Evolutionary conservation across 2,113 vertebrate genomes (phyloP), one percentile per base, ranked within the genome.

Genomic region (Macquaria australasica): DNA sequence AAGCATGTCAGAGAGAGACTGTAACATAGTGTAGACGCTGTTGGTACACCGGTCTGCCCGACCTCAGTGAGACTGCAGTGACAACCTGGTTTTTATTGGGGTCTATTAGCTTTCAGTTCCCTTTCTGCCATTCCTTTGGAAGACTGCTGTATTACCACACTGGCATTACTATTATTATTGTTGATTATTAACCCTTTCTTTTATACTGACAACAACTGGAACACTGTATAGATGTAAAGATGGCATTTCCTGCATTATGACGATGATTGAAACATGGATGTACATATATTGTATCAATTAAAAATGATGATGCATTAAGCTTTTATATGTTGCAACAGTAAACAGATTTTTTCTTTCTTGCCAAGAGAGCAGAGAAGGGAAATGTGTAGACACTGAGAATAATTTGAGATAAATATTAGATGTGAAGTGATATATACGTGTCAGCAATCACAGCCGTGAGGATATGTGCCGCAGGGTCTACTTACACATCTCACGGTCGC

Each of bases 201-300:
- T 92, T 97, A 74, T 92, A 94, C 96, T 95, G 80, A 94, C 95
- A 93, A 94, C 94, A 92, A 96, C 91, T 93, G 95, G 95, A 97
- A 96, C 90, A 94, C 91, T 97, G 96, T 97, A 97, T 95, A 97
- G 96, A 94, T 96, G 96, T 96, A 97, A 97, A 97, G 96, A 96
- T 95, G 96, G 90, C 91, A 94, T 95, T 94, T 95, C 95, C 95
- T 97, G 97, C 96, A 96, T 96, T 95, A 95, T 94, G 97, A 96
- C 51, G 73, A 92, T 51, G 89, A 96, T 71, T 87, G 84, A 96
- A 96, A 95, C 96, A 96, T 95, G 96, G 96, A 95, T 98, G 97
- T 98, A 97, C 95, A 98, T 97, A 97, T 82, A 90, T 89, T 97
- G 96, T 97, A 96, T 91, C 93, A 93, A 97, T 96, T 95, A 96